Percentiles rank a stretch among this genome's conserved stretches.
Evolutionary conservation across 2,797 vertebrate species (phyloP).

Genomic region (Halcyon chelicuti): DNA sequence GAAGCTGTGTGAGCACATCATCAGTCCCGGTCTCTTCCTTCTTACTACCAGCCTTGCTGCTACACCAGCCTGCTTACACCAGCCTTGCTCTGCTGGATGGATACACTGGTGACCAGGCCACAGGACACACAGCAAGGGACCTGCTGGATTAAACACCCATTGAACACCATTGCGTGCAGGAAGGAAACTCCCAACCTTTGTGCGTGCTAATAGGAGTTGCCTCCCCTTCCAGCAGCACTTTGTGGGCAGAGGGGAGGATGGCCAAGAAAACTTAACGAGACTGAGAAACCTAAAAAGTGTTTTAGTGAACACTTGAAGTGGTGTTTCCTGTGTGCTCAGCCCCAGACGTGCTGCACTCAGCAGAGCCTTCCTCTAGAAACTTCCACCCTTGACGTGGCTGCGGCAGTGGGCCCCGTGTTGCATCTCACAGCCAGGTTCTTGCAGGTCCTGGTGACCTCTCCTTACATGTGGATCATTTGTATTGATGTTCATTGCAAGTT

Average conservation of each 20-base stretch:
- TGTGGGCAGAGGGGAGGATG: neutral
- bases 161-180: neutral
- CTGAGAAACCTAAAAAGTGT: neutral
- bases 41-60: neutral
- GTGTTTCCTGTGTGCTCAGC: neutral
- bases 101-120: neutral
- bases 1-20: neutral
- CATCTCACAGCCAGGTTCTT: neutral
- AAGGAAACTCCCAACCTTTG: neutral
- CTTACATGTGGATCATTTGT: neutral
- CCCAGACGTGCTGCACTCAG: neutral
- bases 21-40: neutral
- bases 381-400: accelerated
- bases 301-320: neutral
- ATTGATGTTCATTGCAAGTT: neutral
- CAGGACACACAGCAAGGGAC: neutral
- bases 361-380: neutral
- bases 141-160: neutral
- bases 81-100: neutral
- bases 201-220: neutral
- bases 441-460: neutral
- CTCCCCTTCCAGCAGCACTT: neutral
- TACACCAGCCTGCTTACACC: neutral
- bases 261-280: neutral
- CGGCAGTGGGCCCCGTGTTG: accelerated